Percentiles rank a stretch among this genome's conserved stretches.
These are phyloP conservation scores for Blastomussa wellsi DNA, from an alignment of 92 coral and sea anemone genomes.

Conservation along the genomic window DNA sequence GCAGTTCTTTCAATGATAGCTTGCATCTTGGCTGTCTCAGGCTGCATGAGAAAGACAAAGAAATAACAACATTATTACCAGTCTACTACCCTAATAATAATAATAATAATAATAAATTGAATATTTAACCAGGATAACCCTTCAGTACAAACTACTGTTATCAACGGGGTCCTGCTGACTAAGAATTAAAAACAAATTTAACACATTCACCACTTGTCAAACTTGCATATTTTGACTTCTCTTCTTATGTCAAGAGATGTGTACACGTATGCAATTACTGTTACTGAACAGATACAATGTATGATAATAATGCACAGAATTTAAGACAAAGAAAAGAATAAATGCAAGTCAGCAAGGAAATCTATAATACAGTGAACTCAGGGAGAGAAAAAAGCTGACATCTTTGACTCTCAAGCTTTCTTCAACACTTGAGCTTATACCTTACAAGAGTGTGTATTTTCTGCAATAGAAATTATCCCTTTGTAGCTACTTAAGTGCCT, in stretches of 20 bases:
- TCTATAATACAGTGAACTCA: neutral
- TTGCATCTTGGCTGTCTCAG: slow-evolving; percentile 93
- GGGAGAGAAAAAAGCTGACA: neutral
- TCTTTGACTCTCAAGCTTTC: neutral
- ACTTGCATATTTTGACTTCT: slow-evolving; percentile 5
- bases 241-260: neutral
- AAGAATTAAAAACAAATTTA: too few species aligned
- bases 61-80: neutral
- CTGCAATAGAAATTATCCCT: neutral
- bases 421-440: slow-evolving; percentile 10
- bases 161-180: too few species aligned
- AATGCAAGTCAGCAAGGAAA: neutral
- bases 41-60: slow-evolving; percentile 52
- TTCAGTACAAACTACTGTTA: too few species aligned
- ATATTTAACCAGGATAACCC: too few species aligned
- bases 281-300: neutral
- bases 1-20: slow-evolving; percentile 97
- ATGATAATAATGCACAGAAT: neutral
- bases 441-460: neutral
- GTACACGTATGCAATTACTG: neutral
- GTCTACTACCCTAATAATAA: neutral
- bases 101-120: too few species aligned
- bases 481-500: neutral
- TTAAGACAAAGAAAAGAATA: neutral
- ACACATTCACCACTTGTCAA: neutral